A percentile compares a stretch with the other conserved stretches of the same genome.
These are phyloP conservation scores for Dolichotis patagonum DNA, from an alignment of 2,113 vertebrate species.

Conservation along the genomic window DNA sequence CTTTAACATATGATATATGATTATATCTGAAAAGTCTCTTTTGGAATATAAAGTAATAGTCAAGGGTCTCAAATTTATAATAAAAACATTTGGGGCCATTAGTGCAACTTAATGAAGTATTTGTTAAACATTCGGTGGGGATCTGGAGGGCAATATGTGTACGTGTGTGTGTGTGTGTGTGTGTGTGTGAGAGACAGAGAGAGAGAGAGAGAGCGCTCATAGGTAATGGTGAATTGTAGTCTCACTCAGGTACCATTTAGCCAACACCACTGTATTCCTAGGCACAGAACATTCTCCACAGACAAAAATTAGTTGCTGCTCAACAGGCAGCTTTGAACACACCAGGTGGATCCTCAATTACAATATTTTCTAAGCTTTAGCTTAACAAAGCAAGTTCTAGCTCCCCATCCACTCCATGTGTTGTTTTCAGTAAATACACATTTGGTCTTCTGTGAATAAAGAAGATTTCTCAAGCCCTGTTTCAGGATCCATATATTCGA, in stretches of 20 bases:
- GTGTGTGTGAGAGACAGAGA: background rate
- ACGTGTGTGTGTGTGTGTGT: background rate
- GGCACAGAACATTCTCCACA: conserved; percentile 31
- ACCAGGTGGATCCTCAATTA: background rate
- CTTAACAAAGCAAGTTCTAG: conserved; percentile 66
- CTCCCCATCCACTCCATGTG: conserved; percentile 42
- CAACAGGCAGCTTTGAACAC: conserved; percentile 41
- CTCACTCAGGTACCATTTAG: background rate
- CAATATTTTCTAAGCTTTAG: background rate
- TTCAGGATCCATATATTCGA: conserved; percentile 50
- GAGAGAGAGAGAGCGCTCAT: background rate
- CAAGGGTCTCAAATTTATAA: conserved; percentile 24
- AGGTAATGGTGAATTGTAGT: background rate
- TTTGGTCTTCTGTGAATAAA: conserved; percentile 66
- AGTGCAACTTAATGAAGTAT: background rate
- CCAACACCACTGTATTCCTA: background rate
- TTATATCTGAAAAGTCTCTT: background rate
- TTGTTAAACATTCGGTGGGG: background rate
- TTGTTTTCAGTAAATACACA: conserved; percentile 75
- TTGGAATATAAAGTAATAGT: background rate
- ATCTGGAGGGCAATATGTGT: background rate
- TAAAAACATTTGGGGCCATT: background rate
- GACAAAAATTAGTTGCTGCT: conserved; percentile 43
- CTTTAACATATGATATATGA: conserved; percentile 26
- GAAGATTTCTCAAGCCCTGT: conserved; percentile 64